Base-by-base conservation (phyloP, 1,140 invertebrate genomes). In the Fopius arisanus region DNA sequence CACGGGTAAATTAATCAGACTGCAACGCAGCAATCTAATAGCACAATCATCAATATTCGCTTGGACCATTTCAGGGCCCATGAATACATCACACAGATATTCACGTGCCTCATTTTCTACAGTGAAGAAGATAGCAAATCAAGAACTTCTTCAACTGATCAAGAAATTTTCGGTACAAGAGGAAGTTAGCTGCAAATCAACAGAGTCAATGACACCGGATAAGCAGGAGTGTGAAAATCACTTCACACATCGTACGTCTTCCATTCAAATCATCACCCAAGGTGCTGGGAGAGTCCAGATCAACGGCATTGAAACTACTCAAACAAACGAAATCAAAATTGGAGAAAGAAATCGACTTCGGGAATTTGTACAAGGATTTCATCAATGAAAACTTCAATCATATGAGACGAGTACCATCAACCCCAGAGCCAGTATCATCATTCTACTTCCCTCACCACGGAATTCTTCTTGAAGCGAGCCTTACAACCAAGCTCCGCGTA, bases 361-460 rank as follows among this genome's bases (percentile, higher is more conserved):
- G 51, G 2, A 9, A 54, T 21, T 23, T 54, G 16, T 54, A 54
- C 21, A n/a, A 21, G 21, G 51, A 54, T 9, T 54, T 54, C 51
- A 19, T 54, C 3, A 21, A 21, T n/a, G 0, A 54, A 54, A 1
- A 54, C 19, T 21, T 54, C 3, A 21, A 23, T 9, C 51, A 54
- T 19, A 54, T 54, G 51, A 19, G 9, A 54, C n/a, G 9, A 21
- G 16, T 14, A 48, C 12, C 51, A 19, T 21, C 21, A n/a, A 54
- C n/a, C 1, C n/a, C n/a, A 40, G 69, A 21, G 14, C 19, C 9
- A 23, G 21, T 9, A 9, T 54, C n/a, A 21, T 23, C 28, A 14
- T 70, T 59, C 28, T 78, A 77, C 23, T 26, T 78, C 0, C 75
- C 77, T 14, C 77, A 79, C 70, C 77, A 79, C 43, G 66, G 28